Evolutionary conservation across 2,113 vertebrate genomes (phyloP), one percentile per base, ranked within the genome.

Genomic region (Hippopotamus amphibius): DNA sequence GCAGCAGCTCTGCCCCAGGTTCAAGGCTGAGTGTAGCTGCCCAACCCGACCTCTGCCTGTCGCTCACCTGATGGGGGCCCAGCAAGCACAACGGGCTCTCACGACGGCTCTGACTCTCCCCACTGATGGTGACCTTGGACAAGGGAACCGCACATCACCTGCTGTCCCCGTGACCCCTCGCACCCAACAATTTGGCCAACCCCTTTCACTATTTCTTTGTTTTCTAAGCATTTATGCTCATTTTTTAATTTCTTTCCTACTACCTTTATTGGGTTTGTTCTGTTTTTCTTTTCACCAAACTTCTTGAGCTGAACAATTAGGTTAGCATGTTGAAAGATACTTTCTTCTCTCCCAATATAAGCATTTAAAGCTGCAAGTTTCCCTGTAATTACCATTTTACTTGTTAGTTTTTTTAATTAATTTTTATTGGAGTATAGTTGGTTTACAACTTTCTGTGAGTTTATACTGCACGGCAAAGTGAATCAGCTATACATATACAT

Each of bases 81-180:
- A 21, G 43, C 55, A 33, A 26, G 28, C 0, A 6, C 8, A 9
- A 30, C 24, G 7, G 26, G 15, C 24, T 59, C 76, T 28, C 28
- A 12, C 8, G 1, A 6, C 26, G 3, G 30, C 69, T 9, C 74
- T 3, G 30, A 28, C 50, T 8, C 80, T 16, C 22, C 10, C 17
- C 2, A 41, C 3, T 2, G 37, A 74, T 4, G 16, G 83, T 43
- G 46, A 17, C 74, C 41, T n/a, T 6, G 68, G n/a, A 21, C 69
- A 50, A 22, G 46, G 66, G 33, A 41, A 9, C 43, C 3, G 7
- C 4, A 12, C 9, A 0, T 1, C 0, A 6, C 30, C n/a, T 15
- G 16, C 0, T 4, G 28, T 0, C 13, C 43, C 66, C 9, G 6
- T 0, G 26, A 3, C 17, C 0, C 53, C 65, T 33, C 15, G 0